A percentile compares a stretch with the other conserved stretches of the same genome.
These are phyloP conservation scores for Latrodectus geometricus DNA, from an alignment of 1,140 invertebrate species.

Conservation along the genomic window DNA sequence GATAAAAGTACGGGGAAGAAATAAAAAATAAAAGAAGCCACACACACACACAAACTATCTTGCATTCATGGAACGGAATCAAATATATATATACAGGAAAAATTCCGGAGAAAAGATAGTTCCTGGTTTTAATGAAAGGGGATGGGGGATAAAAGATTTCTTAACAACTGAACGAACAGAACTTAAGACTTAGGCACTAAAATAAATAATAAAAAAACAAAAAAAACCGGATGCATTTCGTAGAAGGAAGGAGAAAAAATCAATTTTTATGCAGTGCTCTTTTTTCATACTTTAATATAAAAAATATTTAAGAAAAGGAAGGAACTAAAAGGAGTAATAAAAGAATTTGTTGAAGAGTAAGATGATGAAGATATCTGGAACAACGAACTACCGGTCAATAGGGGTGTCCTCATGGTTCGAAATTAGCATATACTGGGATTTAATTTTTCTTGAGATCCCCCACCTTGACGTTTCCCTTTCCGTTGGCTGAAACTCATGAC, in stretches of 20 bases:
- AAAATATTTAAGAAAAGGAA: background rate
- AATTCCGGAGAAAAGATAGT: background rate
- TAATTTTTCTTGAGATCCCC: slow-evolving; percentile 12
- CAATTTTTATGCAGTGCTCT: background rate
- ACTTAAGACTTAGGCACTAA: background rate
- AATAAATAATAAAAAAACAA: slow-evolving; percentile 10
- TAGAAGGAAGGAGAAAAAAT: background rate
- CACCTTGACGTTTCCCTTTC: slow-evolving; percentile 1
- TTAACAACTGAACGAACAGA: background rate
- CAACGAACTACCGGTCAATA: slow-evolving; percentile 8
- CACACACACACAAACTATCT: too few species aligned
- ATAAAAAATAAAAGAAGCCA: background rate
- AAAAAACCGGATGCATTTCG: background rate
- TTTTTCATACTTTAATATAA: background rate
- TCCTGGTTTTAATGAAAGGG: slow-evolving; percentile 7
- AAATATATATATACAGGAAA: background rate
- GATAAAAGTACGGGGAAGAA: background rate
- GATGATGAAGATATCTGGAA: background rate
- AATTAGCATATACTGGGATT: slow-evolving; percentile 24
- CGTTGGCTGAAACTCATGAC: background rate
- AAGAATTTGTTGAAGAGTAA: background rate
- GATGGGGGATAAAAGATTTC: background rate
- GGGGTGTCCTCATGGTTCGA: background rate
- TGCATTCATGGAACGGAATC: background rate
- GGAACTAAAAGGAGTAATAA: background rate